Evolutionary conservation across 2,797 vertebrate genomes (phyloP), one percentile per base, ranked within the genome.

Genomic region (Pelochelys cantorii): DNA sequence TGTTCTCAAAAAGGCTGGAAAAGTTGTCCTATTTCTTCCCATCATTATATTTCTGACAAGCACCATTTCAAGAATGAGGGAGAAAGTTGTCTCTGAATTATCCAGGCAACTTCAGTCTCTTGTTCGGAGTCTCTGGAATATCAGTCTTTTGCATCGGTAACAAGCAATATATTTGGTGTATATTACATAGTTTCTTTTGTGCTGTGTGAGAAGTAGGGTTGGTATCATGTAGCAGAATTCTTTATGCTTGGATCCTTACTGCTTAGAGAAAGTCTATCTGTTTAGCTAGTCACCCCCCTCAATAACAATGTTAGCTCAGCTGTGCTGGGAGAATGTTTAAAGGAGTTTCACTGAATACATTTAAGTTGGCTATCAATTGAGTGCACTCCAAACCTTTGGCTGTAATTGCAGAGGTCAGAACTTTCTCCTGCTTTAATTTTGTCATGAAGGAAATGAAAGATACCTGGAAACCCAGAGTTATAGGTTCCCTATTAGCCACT

Each of bases 371-470:
- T 80, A 65, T 53, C 48, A 53, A 91, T 2, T 20, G 93, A 90
- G 84, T 77, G 80, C 56, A 4, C 48, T 20, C 55, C 55, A 13
- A 53, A 48, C 89, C 62, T 56, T 3, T 4, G 62, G 89, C 84
- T 85, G 83, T 74, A 81, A 56, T 81, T 22, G 11, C 56, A 31
- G 85, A 31, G 83, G 84, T 81, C 78, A 55, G 2, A 55, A n/a
- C 48, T 37, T 27, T 59, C 62, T 92, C n/a, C 52, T 23, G 87
- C 89, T 13, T 15, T 23, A 4, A 52, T 92, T 96, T 86, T 81
- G 48, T 82, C 83, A 68, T 59, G 53, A 59, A 79, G 87, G 91
- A 94, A 95, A 62, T 5, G 23, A 81, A 87, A 75, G 83, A 86
- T 83, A 52, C 85, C 86, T 83, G 83, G 88, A 91, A 94, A 31